phyloP scores from a whole-genome alignment of 2,113 vertebrate species.

The Puntigrus tetrazona region DNA sequence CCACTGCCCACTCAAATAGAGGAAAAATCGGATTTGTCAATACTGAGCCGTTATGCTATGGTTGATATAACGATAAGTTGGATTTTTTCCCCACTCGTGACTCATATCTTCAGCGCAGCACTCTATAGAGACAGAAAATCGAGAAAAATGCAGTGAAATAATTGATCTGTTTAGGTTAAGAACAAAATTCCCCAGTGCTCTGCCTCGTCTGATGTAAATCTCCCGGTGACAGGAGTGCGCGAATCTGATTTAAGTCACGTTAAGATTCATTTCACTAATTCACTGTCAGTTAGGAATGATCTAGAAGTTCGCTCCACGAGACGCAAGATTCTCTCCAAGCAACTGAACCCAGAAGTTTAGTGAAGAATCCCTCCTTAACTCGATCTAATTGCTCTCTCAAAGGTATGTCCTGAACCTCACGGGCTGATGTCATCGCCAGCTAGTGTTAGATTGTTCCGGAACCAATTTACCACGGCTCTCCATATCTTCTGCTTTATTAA shows the following conservation, averaged over 20 bases:
- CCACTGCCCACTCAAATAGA: slow-evolving; percentile 39
- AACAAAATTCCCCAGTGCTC: not conserved
- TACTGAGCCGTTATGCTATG: slow-evolving; percentile 37
- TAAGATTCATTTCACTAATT: slow-evolving; percentile 29
- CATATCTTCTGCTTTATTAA: slow-evolving; percentile 66
- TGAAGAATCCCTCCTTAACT: slow-evolving; percentile 34
- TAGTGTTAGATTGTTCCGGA: slow-evolving; percentile 47
- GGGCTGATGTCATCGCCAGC: slow-evolving; percentile 42
- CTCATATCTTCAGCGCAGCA: slow-evolving; percentile 25
- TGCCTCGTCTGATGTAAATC: not conserved
- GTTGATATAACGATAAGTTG: slow-evolving; percentile 36
- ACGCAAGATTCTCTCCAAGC: slow-evolving; percentile 35
- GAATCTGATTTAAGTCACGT: slow-evolving; percentile 16
- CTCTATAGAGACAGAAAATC: slow-evolving; percentile 25
- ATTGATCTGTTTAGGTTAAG: slow-evolving; percentile 24
- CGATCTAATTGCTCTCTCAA: slow-evolving; percentile 52
- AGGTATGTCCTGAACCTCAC: slow-evolving; percentile 35
- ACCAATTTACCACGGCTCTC: slow-evolving; percentile 62
- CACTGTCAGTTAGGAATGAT: slow-evolving; percentile 28
- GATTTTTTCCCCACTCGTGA: not conserved
- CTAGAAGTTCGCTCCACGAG: slow-evolving; percentile 17
- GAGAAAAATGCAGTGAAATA: not conserved
- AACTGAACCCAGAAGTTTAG: slow-evolving; percentile 41
- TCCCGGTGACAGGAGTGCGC: not conserved
- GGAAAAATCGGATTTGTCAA: slow-evolving; percentile 52